Evolutionary conservation across 2,888 invertebrate species (phyloP), one percentile per base, ranked within the genome.

Genomic region (Drosophila helvetica): DNA sequence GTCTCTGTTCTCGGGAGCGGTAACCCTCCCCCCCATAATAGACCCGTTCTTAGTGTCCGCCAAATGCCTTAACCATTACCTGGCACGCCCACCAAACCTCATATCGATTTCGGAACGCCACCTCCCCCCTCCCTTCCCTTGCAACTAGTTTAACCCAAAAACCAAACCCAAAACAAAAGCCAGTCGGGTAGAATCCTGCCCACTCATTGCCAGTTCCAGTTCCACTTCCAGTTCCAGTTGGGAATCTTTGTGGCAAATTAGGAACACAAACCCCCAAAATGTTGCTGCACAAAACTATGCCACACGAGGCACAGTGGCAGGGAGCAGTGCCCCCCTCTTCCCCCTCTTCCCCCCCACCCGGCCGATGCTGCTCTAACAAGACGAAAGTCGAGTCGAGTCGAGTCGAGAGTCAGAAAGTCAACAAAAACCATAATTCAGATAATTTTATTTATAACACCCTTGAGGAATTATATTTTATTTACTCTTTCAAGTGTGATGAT

Each of bases 391-490:
- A 64, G n/a, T n/a, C n/a, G n/a, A n/a, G n/a, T n/a, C n/a, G 54
- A n/a, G n/a, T 61, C 61, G 77, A 74, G 27, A 80, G 85, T 85
- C 81, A 80, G 77, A 80, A 85, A 89, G 90, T 90, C 86, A 90
- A 89, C 88, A 83, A 79, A 84, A 87, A 87, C 86, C 89, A 90
- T 90, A 90, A 88, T 89, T 88, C 85, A 90, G 81, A 88, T 90
- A 90, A 90, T 90, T 89, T 90, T 90, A 90, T 90, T 90, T 90
- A 90, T 90, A 87, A 89, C 79, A 80, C 90, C 90, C 90, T 79
- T 79, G 90, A 87, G 90, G 86, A 86, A 86, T 88, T 80, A 84
- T 81, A 88, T 86, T 86, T 88, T 86, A 86, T 86, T 88, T 88
- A 86, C 88, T 86, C 85, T 88, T 86, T 86, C 85, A 88, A 86